These are phyloP conservation scores for Peromyscus leucopus DNA, from an alignment of 2,113 vertebrate species.

Conservation along the genomic window DNA sequence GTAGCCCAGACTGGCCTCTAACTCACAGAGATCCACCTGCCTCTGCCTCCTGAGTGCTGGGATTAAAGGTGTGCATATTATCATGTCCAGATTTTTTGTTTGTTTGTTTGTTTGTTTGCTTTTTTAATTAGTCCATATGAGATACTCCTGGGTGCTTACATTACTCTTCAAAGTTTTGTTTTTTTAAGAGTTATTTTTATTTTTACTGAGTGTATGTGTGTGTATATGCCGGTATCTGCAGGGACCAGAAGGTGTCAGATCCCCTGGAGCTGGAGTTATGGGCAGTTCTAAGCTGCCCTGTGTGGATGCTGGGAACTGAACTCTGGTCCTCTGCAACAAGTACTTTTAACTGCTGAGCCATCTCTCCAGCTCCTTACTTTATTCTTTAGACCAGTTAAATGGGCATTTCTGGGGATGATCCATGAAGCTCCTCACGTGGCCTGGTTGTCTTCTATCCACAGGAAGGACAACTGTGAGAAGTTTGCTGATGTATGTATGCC, in stretches of 20 bases:
- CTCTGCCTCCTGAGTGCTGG: background rate
- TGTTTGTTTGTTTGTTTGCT: no score
- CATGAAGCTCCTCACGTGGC: background rate
- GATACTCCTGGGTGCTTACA: background rate
- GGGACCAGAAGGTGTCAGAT: background rate
- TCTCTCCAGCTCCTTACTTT: background rate
- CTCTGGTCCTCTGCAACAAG: background rate
- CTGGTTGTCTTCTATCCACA: background rate
- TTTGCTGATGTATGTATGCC: background rate
- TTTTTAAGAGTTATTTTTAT: background rate
- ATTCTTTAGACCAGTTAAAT: background rate
- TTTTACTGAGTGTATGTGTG: background rate
- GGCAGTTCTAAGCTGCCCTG: background rate
- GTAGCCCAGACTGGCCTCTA: background rate
- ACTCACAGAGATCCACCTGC: background rate
- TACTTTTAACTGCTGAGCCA: background rate
- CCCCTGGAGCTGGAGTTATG: background rate
- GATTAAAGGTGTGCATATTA: background rate
- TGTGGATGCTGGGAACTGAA: background rate
- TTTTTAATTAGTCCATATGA: background rate
- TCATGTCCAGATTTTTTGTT: background rate
- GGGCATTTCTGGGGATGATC: background rate
- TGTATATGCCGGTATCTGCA: background rate
- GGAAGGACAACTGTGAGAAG: background rate
- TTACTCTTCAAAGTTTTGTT: background rate